Evolutionary conservation across 2,888 invertebrate species (phyloP), one percentile per base, ranked within the genome.

Genomic region (Himalopsyche tibetana): DNA sequence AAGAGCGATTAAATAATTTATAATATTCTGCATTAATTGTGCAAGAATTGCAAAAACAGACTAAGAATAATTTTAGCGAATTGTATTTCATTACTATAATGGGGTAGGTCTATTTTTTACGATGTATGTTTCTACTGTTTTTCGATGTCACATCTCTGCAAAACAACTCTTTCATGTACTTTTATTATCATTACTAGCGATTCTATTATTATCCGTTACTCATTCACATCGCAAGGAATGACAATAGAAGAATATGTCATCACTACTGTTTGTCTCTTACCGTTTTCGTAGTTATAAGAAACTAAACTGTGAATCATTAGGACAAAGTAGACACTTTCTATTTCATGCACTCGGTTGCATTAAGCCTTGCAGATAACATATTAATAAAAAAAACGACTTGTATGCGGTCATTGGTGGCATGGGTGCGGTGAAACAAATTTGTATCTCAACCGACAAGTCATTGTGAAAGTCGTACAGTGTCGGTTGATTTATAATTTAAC

Each of bases 181-280:
- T 28, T 28, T 19, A 28, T 28, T 63, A 51, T 63, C 19, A 63
- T 28, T 63, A 28, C 12, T 3, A 38, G 15, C 38, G 36, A 36
- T 74, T 74, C 36, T 36, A 74, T 74, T 74, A 38, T 74, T 74
- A 15, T 38, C 15, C 38, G 38, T 74, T 74, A 74, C 38, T 74
- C 74, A 74, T 36, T 51, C 36, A 15, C 1, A 19, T 63, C 38
- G 2, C 38, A 74, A 74, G 15, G 36, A 74, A 74, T 15, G 1
- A 69, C 69, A 74, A 74, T 69, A 69, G 28, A 74, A 15, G 74
- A 74, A 36, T 3, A 74, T 38, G 74, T 74, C 36, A 74, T 74
- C 36, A 3, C 28, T 6, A 6, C 17, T 19, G 4, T 5, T n/a
- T 56, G 63, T 28, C 19, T 63, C 6, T 63, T n/a, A n/a, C 69